Evolutionary conservation across 2,888 invertebrate genomes (phyloP).

Genomic region (Tetramorium bicarinatum): DNA sequence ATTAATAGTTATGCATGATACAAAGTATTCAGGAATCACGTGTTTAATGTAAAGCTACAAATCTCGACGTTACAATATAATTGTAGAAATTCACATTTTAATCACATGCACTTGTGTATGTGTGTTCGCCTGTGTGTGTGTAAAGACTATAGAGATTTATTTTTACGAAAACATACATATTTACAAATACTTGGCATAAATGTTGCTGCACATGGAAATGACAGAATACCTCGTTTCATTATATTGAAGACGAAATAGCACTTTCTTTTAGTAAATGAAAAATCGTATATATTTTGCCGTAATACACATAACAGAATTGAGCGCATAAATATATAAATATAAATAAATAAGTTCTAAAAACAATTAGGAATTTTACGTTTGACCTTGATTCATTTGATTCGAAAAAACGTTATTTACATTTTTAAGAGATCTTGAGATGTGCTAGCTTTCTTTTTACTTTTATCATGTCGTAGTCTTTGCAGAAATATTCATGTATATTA

Average conservation of each 20-base stretch:
- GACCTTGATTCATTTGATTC: constrained; percentile 42
- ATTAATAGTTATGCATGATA: constrained; percentile 21
- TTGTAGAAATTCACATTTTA: constrained; percentile 65
- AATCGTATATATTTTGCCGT: constrained; percentile 35
- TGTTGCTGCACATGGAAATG: constrained; percentile 74
- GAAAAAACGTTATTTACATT: constrained; percentile 72
- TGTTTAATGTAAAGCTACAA: constrained; percentile 33
- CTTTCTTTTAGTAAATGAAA: constrained; percentile 39
- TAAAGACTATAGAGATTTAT: constrained; percentile 78
- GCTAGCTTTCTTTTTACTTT: constrained; percentile 27
- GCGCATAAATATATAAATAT: constrained; percentile 62
- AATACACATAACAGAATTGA: constrained; percentile 56
- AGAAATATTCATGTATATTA: constrained; percentile 39
- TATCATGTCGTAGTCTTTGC: neutral
- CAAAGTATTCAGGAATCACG: constrained; percentile 30
- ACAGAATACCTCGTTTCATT: constrained; percentile 59
- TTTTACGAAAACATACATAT: constrained; percentile 82
- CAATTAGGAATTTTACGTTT: constrained; percentile 31
- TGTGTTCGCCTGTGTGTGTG: neutral
- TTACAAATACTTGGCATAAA: constrained; percentile 83
- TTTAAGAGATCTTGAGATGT: constrained; percentile 62
- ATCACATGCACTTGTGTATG: constrained; percentile 59
- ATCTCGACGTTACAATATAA: constrained; percentile 38
- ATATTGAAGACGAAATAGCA: constrained; percentile 57
- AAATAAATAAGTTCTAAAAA: constrained; percentile 59